Conservation (phyloP, 2,888 invertebrate species). For the Phlogophora meticulosa region DNA sequence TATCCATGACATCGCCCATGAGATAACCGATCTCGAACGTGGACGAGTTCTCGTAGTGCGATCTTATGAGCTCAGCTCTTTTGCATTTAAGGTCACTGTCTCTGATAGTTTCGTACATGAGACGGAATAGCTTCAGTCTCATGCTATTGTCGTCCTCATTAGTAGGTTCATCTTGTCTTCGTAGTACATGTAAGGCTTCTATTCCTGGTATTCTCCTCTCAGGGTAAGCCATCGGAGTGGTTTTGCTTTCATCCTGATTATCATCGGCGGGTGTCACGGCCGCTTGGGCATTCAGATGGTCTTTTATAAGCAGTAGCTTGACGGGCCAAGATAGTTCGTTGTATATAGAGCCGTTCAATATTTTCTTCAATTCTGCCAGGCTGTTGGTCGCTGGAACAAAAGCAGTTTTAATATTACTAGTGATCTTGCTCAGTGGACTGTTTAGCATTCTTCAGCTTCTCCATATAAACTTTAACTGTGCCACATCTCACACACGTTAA, state of each 20-base stretch:
- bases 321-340: constrained; percentile 48
- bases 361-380: neutral
- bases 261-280: too few relatives aligned
- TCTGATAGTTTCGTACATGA: constrained; percentile 83
- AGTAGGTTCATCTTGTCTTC: neutral
- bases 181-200: neutral
- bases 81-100: constrained; percentile 81
- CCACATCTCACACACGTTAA: too few relatives aligned
- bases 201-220: constrained; percentile 21
- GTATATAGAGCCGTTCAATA: constrained; percentile 33
- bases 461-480: too few relatives aligned
- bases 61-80: constrained; percentile 77
- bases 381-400: neutral
- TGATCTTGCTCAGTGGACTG: too few relatives aligned
- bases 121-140: constrained; percentile 80
- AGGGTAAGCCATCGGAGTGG: too few relatives aligned
- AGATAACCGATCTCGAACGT: constrained; percentile 78
- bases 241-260: neutral
- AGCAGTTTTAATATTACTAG: neutral
- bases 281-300: neutral
- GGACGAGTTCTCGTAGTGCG: constrained; percentile 74
- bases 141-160: constrained; percentile 75
- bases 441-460: too few relatives aligned
- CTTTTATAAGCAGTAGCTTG: constrained; percentile 32
- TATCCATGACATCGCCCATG: constrained; percentile 80